Evolutionary conservation across 2,797 vertebrate species (phyloP).

Genomic region (Dicrostonyx torquatus): DNA sequence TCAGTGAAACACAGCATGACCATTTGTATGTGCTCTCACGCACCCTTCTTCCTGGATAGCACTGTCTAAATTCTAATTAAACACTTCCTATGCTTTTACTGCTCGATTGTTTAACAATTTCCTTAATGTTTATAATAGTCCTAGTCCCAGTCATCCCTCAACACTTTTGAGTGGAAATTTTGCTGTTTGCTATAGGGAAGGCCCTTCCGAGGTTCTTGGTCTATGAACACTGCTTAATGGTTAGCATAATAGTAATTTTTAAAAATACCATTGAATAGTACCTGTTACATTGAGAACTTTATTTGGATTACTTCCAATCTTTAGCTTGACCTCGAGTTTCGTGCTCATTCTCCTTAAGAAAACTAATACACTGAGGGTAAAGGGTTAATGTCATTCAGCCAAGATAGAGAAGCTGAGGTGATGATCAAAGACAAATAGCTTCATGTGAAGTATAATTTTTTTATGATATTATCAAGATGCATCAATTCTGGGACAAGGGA

Average conservation of each 20-base stretch:
- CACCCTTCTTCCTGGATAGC: background rate
- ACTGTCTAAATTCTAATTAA: background rate
- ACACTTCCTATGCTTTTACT: background rate
- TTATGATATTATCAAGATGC: background rate
- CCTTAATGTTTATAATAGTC: background rate
- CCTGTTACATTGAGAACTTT: background rate
- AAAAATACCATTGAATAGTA: background rate
- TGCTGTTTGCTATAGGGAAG: background rate
- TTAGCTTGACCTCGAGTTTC: background rate
- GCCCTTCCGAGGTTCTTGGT: background rate
- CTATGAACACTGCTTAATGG: background rate
- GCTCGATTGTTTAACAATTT: background rate
- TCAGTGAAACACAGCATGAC: background rate
- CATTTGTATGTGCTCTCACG: accelerated
- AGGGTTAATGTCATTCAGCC: background rate
- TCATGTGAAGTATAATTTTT: background rate
- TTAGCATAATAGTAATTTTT: background rate
- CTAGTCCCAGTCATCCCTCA: background rate
- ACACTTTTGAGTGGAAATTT: background rate
- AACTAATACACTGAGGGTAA: background rate
- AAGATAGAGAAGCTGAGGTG: background rate
- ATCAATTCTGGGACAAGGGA: background rate
- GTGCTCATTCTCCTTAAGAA: background rate
- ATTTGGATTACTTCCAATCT: background rate
- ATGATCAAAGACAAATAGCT: background rate